Base-by-base conservation (phyloP, 53 echinoderm and acorn worm species). In the Apostichopus leukothele region DNA sequence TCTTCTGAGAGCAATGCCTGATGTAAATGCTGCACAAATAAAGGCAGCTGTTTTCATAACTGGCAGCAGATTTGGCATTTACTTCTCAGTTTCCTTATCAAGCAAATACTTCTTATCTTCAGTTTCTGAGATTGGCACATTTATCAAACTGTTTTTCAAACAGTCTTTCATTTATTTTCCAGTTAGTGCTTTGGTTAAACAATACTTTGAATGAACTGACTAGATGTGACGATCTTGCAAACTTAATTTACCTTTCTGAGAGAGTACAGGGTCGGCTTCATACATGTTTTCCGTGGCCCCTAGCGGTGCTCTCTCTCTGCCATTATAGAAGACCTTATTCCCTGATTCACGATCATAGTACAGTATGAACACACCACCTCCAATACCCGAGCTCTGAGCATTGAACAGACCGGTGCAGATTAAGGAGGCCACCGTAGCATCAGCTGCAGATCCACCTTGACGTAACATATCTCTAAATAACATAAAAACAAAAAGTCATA, bases 341-440 rank as follows among this genome's bases (percentile, higher is more conserved):
- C 86, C 19, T 1, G 76, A 86, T 26, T 79, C 88, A 11, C 71
- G 61, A 50, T 96, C 77, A 52, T 93, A 92, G 87, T 89, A 89
- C 26, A 94, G 25, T 11, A 91, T 90, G 79, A 96, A 96, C 73
- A 76, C 86, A 1, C 96, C 96, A 6, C 96, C 96, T 1, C 95
- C 96, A 9, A 96, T 91, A 6, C 95, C 96, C 2, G 91, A 54
- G 74, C 95, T 96, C 74, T 96, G 94, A 27, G 80, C 75, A 78
- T 92, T 95, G 21, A 90, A 76, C 16, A 96, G 60, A 53, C 96
- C 95, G 19, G 91, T 90, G 51, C 96, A 96, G 55, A 96, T 86
- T 85, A 96, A 75, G 9, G 90, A 88, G 0, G 95, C 92, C 19
- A 96, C 91, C 73, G 91, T 93, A 3, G 95, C 93, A 60, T 96